These are phyloP conservation scores for Byasa hedistus DNA, from an alignment of 2,888 invertebrate species.

Conservation along the genomic window DNA sequence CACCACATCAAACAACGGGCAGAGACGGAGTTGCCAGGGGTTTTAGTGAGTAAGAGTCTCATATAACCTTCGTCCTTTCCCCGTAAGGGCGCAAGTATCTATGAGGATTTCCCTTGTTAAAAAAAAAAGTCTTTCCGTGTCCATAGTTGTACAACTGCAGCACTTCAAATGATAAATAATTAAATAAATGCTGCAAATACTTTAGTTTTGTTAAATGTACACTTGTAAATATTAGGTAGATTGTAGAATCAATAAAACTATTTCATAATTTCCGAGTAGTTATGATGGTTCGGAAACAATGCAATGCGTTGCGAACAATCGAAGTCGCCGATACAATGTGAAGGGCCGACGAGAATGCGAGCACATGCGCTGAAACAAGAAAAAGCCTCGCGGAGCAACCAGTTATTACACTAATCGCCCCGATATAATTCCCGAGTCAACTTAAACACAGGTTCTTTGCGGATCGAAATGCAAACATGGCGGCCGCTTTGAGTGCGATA, in stretches of 20 bases:
- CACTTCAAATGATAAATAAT: too few species aligned
- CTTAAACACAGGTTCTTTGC: constrained; percentile 80
- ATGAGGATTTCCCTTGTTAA: too few species aligned
- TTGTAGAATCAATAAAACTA: constrained; percentile 30
- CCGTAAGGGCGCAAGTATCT: too few species aligned
- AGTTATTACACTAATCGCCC: constrained; percentile 80
- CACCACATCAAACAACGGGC: too few species aligned
- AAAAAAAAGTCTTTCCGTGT: neutral
- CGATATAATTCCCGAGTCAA: constrained; percentile 80
- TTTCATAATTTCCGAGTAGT: constrained; percentile 59
- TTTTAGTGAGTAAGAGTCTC: too few species aligned
- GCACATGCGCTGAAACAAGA: constrained; percentile 68
- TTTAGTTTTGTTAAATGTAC: too few species aligned
- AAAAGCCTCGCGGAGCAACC: constrained; percentile 71
- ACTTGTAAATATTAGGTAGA: too few species aligned
- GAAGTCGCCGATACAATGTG: constrained; percentile 56
- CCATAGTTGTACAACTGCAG: too few species aligned
- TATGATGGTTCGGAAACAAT: constrained; percentile 71
- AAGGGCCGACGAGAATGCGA: constrained; percentile 56
- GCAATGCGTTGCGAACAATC: constrained; percentile 64
- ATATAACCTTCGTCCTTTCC: too few species aligned
- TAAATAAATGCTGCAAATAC: too few species aligned
- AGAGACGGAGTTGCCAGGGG: too few species aligned
- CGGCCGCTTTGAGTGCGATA: constrained; percentile 72
- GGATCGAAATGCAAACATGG: constrained; percentile 80